A percentile compares a stretch with the other conserved stretches of the same genome.
Conservation (phyloP, 2,888 invertebrate genomes). For the Julus scanicus region DNA sequence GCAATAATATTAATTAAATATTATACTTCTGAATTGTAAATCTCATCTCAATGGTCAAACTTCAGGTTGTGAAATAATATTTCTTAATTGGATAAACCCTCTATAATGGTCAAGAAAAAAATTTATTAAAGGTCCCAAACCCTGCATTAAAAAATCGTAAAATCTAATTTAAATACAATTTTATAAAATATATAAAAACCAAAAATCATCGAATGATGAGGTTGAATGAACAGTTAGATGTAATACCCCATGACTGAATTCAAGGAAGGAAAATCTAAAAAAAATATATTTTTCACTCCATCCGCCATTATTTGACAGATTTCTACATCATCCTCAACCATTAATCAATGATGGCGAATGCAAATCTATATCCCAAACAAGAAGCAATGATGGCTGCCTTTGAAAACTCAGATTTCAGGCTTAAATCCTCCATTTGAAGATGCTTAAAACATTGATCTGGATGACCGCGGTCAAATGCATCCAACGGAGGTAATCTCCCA, state of each 20-base stretch:
- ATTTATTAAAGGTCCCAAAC: background rate
- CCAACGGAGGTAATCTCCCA: background rate
- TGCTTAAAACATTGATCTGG: background rate
- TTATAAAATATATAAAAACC: too few relatives aligned
- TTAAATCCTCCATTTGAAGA: background rate
- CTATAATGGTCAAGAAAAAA: background rate
- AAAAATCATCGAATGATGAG: too few relatives aligned
- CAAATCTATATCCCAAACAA: background rate
- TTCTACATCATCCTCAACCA: conserved; percentile 9
- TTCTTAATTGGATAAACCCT: too few relatives aligned
- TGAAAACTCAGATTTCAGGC: background rate
- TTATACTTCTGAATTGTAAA: too few relatives aligned
- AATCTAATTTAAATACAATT: background rate
- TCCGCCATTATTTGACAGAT: conserved; percentile 30
- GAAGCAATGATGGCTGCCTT: background rate
- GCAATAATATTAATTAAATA: too few relatives aligned
- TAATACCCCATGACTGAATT: background rate
- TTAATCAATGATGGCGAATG: conserved; percentile 30
- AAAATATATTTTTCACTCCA: background rate
- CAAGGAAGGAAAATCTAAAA: background rate
- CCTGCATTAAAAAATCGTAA: background rate
- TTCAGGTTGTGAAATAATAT: too few relatives aligned
- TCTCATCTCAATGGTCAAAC: too few relatives aligned
- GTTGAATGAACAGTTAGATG: too few relatives aligned
- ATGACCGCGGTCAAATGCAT: conserved; percentile 3